Conservation (phyloP, 1,140 invertebrate genomes). For the Drosophila watanabei region DNA sequence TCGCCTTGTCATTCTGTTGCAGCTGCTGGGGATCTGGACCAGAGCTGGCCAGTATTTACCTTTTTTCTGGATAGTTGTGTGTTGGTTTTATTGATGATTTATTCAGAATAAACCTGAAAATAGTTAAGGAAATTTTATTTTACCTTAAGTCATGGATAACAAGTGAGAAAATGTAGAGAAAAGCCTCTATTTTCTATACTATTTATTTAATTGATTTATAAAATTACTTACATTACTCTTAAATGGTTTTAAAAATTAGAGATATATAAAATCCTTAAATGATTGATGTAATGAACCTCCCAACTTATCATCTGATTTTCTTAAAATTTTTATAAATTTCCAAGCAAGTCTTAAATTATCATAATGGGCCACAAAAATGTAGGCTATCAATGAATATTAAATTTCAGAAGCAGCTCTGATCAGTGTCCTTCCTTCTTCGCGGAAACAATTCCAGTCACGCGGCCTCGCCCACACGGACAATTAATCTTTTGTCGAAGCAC, state of each 20-base stretch:
- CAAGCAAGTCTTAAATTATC: neutral
- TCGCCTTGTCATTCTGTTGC: conserved; percentile 77
- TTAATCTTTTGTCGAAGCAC: conserved; percentile 73
- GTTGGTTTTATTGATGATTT: too few relatives aligned
- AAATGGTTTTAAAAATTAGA: neutral
- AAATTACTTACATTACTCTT: neutral
- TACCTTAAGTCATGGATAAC: fast-evolving
- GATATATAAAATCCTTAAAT: neutral
- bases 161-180: neutral
- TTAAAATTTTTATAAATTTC: neutral
- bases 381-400: neutral
- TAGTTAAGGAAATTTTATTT: neutral
- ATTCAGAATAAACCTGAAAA: neutral
- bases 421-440: neutral
- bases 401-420: conserved; percentile 1
- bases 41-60: neutral
- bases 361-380: neutral
- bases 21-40: conserved; percentile 21
- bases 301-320: neutral
- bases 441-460: conserved; percentile 17
- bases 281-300: neutral
- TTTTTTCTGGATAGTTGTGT: neutral
- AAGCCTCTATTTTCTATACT: neutral
- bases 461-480: conserved; percentile 61
- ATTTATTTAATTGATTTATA: neutral